A percentile compares a stretch with the other conserved stretches of the same genome.
These are phyloP conservation scores for Caenorhabditis latens DNA, from an alignment of 1,140 invertebrate species.

Conservation along the genomic window DNA sequence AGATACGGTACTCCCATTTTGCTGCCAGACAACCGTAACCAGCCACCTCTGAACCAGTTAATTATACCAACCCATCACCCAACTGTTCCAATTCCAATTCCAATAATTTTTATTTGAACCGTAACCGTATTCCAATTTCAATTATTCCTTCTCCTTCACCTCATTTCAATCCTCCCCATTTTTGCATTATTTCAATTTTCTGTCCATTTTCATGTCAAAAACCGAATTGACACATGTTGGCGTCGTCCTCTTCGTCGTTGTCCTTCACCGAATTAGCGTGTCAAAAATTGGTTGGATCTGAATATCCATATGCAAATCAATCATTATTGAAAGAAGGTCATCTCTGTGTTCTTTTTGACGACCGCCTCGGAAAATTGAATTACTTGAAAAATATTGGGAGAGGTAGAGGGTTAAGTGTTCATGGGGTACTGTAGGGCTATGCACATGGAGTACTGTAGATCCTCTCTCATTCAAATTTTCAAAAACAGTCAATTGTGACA, in stretches of 20 bases:
- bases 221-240: background rate
- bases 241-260: background rate
- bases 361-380: background rate
- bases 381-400: no score
- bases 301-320: constrained; percentile 14
- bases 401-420: no score
- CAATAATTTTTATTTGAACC: background rate
- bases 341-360: no score
- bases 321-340: background rate
- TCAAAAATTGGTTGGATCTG: background rate
- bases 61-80: no score
- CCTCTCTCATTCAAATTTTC: no score
- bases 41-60: no score
- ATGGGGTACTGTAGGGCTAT: no score
- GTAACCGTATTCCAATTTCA: background rate
- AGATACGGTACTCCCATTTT: no score
- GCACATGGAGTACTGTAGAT: no score
- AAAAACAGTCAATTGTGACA: no score
- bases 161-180: background rate
- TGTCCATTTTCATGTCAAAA: constrained; percentile 41
- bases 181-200: background rate
- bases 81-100: background rate
- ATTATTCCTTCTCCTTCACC: no score
- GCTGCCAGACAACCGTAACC: no score
- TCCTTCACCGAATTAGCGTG: constrained; percentile 20